Evolutionary conservation across 2,888 invertebrate species (phyloP).

Genomic region (Salpingus planirostris): DNA sequence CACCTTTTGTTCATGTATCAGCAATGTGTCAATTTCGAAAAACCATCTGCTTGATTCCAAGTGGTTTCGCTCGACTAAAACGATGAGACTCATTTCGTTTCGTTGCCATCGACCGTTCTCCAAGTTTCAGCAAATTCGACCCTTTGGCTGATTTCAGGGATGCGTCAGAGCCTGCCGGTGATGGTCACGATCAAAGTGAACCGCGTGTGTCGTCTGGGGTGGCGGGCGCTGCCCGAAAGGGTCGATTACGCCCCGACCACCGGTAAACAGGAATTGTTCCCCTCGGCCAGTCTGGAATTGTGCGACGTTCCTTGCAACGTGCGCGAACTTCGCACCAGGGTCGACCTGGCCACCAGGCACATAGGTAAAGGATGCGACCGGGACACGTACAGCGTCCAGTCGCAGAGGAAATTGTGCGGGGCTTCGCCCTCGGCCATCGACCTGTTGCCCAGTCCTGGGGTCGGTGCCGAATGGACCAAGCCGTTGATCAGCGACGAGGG

Average conservation of each 20-base stretch:
- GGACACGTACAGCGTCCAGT: conserved; percentile 82
- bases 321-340: conserved; percentile 44
- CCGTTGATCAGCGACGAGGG: conserved; percentile 75
- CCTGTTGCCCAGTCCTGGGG: conserved; percentile 73
- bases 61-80: too few relatives aligned
- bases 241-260: conserved; percentile 81
- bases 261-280: conserved; percentile 72
- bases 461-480: conserved; percentile 73
- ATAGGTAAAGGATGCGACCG: conserved; percentile 95
- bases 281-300: conserved; percentile 60
- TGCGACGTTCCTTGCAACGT: conserved; percentile 52
- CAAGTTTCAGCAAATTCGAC: too few relatives aligned
- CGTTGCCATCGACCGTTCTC: too few relatives aligned
- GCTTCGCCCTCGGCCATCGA: conserved; percentile 77
- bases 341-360: conserved; percentile 51
- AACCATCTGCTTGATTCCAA: too few relatives aligned
- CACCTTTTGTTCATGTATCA: too few relatives aligned
- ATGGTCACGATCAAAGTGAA: conserved; percentile 87
- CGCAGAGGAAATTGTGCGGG: conserved; percentile 79
- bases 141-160: conserved; percentile 43
- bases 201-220: conserved; percentile 45
- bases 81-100: too few relatives aligned
- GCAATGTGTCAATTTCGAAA: too few relatives aligned
- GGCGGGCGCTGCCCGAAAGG: conserved; percentile 64
- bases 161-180: conserved; percentile 86